phyloP scores from a whole-genome alignment of 1,140 invertebrate species.

The Epicauta chinensis region DNA sequence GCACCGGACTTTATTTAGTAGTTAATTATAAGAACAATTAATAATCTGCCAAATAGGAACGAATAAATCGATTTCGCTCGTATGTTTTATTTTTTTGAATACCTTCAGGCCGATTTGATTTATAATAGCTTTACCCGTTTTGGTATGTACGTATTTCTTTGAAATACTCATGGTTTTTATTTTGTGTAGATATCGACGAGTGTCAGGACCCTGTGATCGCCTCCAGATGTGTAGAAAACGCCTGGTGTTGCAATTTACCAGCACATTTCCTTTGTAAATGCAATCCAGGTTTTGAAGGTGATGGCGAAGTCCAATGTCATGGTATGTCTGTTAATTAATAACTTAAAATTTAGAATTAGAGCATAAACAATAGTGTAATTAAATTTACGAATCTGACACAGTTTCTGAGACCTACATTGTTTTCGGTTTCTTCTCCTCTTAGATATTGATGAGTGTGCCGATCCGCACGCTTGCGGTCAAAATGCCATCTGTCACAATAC shows the following conservation, averaged over 20 bases:
- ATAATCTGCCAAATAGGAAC: too few relatives aligned
- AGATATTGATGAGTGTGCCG: slow-evolving; percentile 83
- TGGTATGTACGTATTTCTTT: too few relatives aligned
- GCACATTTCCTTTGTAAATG: slow-evolving; percentile 93
- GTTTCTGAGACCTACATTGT: slow-evolving; percentile 1
- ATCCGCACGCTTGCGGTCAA: slow-evolving; percentile 68
- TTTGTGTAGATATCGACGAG: slow-evolving; percentile 81
- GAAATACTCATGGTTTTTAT: background rate
- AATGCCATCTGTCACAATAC: slow-evolving; percentile 78
- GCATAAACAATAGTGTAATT: slow-evolving; percentile 4
- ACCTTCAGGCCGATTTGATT: too few relatives aligned
- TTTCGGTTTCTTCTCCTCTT: too few relatives aligned
- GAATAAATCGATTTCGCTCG: too few relatives aligned
- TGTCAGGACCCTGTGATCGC: slow-evolving; percentile 79
- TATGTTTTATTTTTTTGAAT: too few relatives aligned
- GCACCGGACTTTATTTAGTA: too few relatives aligned
- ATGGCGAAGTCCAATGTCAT: slow-evolving; percentile 76
- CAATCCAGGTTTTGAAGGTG: slow-evolving; percentile 80
- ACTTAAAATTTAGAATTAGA: slow-evolving; percentile 5
- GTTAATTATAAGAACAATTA: too few relatives aligned
- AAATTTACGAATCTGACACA: slow-evolving; percentile 5
- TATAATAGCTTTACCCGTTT: too few relatives aligned
- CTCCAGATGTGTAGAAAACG: slow-evolving; percentile 79
- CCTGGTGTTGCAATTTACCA: slow-evolving; percentile 91
- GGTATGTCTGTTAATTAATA: slow-evolving; percentile 46